Base-by-base conservation (phyloP, 2,113 vertebrate genomes). In the Microcebus jonahi region DNA sequence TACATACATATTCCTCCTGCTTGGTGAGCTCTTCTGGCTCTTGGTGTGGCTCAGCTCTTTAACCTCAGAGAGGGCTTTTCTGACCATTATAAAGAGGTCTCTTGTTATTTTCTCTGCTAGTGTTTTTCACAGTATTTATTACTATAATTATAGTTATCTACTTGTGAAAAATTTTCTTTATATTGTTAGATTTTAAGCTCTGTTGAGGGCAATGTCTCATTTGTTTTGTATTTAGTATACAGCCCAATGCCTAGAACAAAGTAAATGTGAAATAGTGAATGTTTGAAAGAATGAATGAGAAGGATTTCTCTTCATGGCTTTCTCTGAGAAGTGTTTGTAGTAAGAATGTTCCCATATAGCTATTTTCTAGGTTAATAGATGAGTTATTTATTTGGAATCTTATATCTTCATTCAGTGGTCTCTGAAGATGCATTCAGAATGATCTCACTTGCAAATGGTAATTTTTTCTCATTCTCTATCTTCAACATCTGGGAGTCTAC, bases 161-260 rank as follows among this genome's bases (percentile, higher is more conserved):
- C 27, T 80, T 67, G 34, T 55, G 36, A 31, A 81, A 75, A 68
- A n/a, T 53, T 61, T 68, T 91, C 94, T 84, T 50, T 85, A 6
- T 61, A 68, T 21, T 8, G 17, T 92, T 97, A 91, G 25, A 55
- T 86, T 88, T 96, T 97, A 89, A 91, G 36, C n/a, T 90, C 6
- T 68, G 8, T 31, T 50, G 65, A 95, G 21, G 53, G 27, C 21
- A 53, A 1, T 85, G 53, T 89, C 50, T 95, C 31, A 57, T 90
- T 95, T 93, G 23, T 87, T 94, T 92, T 92, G 36, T 76, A 67
- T 53, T 90, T 92, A 88, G 14, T 53, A 39, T 67, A 53, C 83
- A 94, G 65, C 34, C 18, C 18, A 92, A 20, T 76, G 25, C n/a
- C 50, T 92, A 39, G 45, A 70, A 85, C 42, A 88, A 31, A 87